These are phyloP conservation scores for Theocolax elegans DNA, from an alignment of 1,140 invertebrate genomes.

Conservation along the genomic window DNA sequence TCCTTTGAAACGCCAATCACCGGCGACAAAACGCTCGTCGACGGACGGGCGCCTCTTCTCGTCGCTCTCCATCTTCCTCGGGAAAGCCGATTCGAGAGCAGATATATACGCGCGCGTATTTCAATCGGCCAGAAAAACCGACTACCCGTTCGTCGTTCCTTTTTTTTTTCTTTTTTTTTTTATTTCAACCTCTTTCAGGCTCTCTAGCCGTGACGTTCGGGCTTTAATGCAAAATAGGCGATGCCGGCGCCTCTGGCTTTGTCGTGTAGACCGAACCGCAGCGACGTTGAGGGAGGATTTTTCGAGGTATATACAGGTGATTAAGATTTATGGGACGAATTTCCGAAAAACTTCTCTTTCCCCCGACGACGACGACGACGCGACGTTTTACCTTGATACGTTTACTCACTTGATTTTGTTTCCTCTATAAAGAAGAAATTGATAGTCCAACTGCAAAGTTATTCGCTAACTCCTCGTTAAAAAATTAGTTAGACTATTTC, in stretches of 20 bases:
- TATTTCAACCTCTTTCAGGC: neutral
- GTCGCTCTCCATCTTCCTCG: slow-evolving; percentile 2
- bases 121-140: slow-evolving; percentile 30
- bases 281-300: neutral
- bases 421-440: too few species aligned
- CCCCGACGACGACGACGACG: too few species aligned
- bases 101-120: slow-evolving; percentile 28
- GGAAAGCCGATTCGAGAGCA: slow-evolving; percentile 31
- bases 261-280: neutral
- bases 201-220: neutral
- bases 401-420: too few species aligned
- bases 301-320: neutral
- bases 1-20: slow-evolving; percentile 68
- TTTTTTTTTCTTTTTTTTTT: neutral
- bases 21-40: slow-evolving; percentile 67
- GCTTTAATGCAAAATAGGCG: slow-evolving; percentile 30
- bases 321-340: neutral
- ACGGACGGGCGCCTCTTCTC: slow-evolving; percentile 11
- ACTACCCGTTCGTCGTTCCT: neutral
- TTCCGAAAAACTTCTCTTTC: slow-evolving; percentile 5
- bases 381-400: too few species aligned
- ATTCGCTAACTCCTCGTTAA: too few species aligned
- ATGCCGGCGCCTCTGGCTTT: neutral
- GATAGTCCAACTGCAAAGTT: too few species aligned
- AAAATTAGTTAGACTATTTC: too few species aligned